phyloP scores from a whole-genome alignment of 1,140 invertebrate genomes.

The Acromyrmex charruanus region DNA sequence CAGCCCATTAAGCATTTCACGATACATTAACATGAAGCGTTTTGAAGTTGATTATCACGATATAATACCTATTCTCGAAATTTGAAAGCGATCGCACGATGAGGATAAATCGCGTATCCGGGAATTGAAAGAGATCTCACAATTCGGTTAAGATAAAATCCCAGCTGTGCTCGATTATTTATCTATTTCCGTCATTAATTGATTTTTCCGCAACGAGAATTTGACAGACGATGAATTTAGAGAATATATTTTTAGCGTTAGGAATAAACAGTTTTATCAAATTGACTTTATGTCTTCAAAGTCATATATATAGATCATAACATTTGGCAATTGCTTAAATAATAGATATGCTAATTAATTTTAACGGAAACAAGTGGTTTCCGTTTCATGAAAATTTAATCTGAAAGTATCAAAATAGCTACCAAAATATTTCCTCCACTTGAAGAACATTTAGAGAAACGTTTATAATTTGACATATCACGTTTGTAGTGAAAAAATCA shows the following conservation, averaged over 20 bases:
- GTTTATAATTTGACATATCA: too few relatives aligned
- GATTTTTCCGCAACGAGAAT: background rate
- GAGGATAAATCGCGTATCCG: background rate
- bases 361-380: background rate
- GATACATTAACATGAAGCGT: constrained; percentile 48
- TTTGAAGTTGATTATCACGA: constrained; percentile 45
- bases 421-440: background rate
- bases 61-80: constrained; percentile 22
- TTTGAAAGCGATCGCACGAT: constrained; percentile 24
- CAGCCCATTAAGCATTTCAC: constrained; percentile 56
- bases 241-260: background rate
- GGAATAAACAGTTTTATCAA: background rate
- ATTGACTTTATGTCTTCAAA: background rate
- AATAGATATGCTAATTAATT: background rate
- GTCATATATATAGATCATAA: too few relatives aligned
- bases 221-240: background rate
- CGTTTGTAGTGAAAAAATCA: background rate
- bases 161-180: background rate
- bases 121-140: constrained; percentile 3
- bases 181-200: background rate
- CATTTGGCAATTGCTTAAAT: background rate
- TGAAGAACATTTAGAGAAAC: background rate
- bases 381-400: background rate
- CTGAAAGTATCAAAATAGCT: background rate
- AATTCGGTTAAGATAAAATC: background rate